Conservation (phyloP, 1,140 invertebrate genomes). For the Leptonema lineaticorne region DNA sequence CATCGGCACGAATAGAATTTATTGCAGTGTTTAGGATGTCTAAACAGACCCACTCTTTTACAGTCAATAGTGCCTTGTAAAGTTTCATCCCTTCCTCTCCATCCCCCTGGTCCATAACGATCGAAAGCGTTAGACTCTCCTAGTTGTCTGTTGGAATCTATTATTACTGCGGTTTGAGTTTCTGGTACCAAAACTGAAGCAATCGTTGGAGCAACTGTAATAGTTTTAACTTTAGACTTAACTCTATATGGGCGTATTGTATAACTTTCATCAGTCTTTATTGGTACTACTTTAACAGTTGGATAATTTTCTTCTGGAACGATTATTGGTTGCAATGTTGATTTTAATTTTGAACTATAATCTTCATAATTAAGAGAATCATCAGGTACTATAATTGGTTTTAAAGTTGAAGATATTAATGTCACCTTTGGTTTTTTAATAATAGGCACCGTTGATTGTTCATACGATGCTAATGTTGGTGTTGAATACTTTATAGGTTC, state of each 20-base stretch:
- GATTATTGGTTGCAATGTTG: slow-evolving; percentile 33
- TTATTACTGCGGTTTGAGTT: neutral
- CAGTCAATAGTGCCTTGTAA: slow-evolving; percentile 68
- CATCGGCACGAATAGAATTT: slow-evolving; percentile 85
- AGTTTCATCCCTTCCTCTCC: slow-evolving; percentile 58
- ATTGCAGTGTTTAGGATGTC: slow-evolving; percentile 79
- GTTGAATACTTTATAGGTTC: slow-evolving; percentile 41
- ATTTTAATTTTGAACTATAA: slow-evolving; percentile 36
- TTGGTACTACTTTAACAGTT: slow-evolving; percentile 1
- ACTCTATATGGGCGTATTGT: slow-evolving; percentile 42
- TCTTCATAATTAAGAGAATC: slow-evolving; percentile 53
- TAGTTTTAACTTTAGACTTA: slow-evolving; percentile 48
- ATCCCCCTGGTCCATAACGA: slow-evolving; percentile 58
- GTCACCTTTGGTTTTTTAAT: slow-evolving; percentile 43
- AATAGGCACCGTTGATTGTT: slow-evolving; percentile 43
- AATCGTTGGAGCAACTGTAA: slow-evolving; percentile 53
- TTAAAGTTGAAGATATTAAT: slow-evolving; percentile 50
- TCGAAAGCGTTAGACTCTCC: slow-evolving; percentile 53
- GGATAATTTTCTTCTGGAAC: slow-evolving; percentile 34
- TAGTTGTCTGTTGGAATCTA: slow-evolving; percentile 39
- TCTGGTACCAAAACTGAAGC: slow-evolving; percentile 48
- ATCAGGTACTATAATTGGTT: slow-evolving; percentile 56
- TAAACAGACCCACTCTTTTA: slow-evolving; percentile 75
- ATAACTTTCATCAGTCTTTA: slow-evolving; percentile 6
- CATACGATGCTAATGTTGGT: slow-evolving; percentile 32